Evolutionary conservation across 2,888 invertebrate species (phyloP).

Genomic region (Calliphora vomitoria): DNA sequence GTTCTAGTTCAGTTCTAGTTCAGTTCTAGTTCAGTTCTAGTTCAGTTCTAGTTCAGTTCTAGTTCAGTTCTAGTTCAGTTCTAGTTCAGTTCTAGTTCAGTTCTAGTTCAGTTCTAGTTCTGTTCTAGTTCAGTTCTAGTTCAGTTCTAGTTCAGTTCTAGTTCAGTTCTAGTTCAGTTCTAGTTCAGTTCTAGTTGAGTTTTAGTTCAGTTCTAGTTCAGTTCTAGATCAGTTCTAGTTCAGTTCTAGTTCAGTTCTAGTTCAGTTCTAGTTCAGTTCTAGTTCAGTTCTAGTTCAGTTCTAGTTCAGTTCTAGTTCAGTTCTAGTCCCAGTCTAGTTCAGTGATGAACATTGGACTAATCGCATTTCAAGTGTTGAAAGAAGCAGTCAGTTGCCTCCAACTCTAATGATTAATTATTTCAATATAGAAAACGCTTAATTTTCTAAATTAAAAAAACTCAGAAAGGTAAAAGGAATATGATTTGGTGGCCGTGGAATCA

Average conservation of each 20-base stretch:
- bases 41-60: neutral
- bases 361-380: too few relatives aligned
- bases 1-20: too few relatives aligned
- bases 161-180: constrained; percentile 5
- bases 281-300: constrained; percentile 3
- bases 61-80: neutral
- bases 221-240: constrained; percentile 4
- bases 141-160: neutral
- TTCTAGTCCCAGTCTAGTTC: too few relatives aligned
- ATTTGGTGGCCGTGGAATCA: too few relatives aligned
- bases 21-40: neutral
- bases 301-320: constrained; percentile 2
- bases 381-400: too few relatives aligned
- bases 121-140: neutral
- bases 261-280: neutral
- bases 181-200: neutral
- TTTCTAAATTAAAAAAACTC: too few relatives aligned
- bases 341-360: too few relatives aligned
- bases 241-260: constrained; percentile 5
- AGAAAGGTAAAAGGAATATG: too few relatives aligned
- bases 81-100: neutral
- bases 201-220: constrained; percentile 5
- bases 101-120: constrained; percentile 7
- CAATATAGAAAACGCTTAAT: too few relatives aligned
- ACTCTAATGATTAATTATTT: too few relatives aligned